Base-by-base conservation (phyloP, 2,797 vertebrate genomes). In the Serranus cabrilla region DNA sequence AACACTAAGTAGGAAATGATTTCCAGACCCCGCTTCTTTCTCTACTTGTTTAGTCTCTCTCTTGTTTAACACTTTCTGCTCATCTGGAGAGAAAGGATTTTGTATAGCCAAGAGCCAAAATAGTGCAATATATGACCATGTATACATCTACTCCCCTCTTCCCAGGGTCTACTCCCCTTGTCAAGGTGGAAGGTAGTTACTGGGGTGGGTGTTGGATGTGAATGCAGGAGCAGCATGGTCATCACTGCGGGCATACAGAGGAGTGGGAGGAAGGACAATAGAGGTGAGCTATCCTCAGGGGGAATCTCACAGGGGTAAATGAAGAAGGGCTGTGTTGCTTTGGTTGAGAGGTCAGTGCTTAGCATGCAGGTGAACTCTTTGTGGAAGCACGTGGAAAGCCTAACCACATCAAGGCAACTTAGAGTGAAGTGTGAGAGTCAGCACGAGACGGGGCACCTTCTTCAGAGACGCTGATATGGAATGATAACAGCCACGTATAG, bases 221-320 rank as follows among this genome's bases (percentile, higher is more conserved):
- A 90, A 90, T 87, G 78, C 87, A 43, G 76, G 68, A 90, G 86
- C 81, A 82, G 87, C 61, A 14, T 65, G 87, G 91, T 89, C 86
- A 85, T 88, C 87, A 86, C 73, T 77, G 81, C 59, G 43, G 86
- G 80, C 85, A 89, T 87, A 80, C 83, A 83, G 81, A 92, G 68
- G 79, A 88, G 87, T 40, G 64, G 55, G 60, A 69, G 73, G 85
- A 93, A 92, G 92, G 92, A 93, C 90, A 83, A 77, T 72, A 65
- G 87, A 93, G 92, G 93, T 93, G 83, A 92, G 79, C 23, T 73
- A 82, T 91, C 81, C 92, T 89, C 89, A 18, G 78, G 83, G 91
- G 91, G 82, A 84, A 89, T 90, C 80, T 90, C 77, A 79, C 71
- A 25, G 77, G 78, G 83, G 83, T 90, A 89, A 88, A 91, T 90